Percentiles rank a stretch among this genome's conserved stretches.
These are phyloP conservation scores for Zoanthus solanderi DNA, from an alignment of 92 coral and sea anemone species.

Conservation along the genomic window DNA sequence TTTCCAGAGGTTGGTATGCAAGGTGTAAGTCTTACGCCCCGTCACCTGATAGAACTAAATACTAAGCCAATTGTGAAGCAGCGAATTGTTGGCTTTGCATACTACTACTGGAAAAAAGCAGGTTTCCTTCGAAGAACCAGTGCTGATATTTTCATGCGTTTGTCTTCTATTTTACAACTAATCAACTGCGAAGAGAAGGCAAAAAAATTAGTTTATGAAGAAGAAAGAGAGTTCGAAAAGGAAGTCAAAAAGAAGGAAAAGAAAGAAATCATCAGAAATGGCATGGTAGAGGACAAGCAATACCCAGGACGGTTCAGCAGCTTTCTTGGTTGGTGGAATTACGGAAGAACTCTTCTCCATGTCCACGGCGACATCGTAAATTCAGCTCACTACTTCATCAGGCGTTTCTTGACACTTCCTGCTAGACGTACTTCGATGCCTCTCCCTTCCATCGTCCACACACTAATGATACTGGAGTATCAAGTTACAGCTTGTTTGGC, in stretches of 20 bases:
- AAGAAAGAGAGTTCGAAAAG: constrained; percentile 66
- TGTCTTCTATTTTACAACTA: constrained; percentile 73
- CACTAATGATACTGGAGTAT: constrained; percentile 77
- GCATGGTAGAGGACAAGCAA: constrained; percentile 60
- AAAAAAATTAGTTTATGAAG: constrained; percentile 59
- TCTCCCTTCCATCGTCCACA: constrained; percentile 75
- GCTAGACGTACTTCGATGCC: constrained; percentile 66
- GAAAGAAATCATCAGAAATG: constrained; percentile 36
- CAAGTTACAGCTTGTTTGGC: constrained; percentile 77
- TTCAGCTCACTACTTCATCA: constrained; percentile 64
- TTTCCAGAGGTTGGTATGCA: constrained; percentile 45
- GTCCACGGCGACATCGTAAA: constrained; percentile 64
- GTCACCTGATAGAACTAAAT: constrained; percentile 23
- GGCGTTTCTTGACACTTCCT: constrained; percentile 74
- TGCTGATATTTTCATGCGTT: constrained; percentile 70
- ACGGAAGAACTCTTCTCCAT: constrained; percentile 64
- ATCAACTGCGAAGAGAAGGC: constrained; percentile 45
- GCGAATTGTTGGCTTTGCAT: constrained; percentile 64
- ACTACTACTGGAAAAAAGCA: constrained; percentile 60
- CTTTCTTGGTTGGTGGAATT: constrained; percentile 78
- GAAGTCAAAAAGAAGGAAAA: constrained; percentile 20
- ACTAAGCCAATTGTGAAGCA: constrained; percentile 20
- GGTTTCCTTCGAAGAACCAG: constrained; percentile 48
- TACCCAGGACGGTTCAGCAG: constrained; percentile 56
- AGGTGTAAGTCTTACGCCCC: constrained; percentile 9